A percentile compares a stretch with the other conserved stretches of the same genome.
phyloP scores from a whole-genome alignment of 2,888 invertebrate species.

The Cosmia pyralina region DNA sequence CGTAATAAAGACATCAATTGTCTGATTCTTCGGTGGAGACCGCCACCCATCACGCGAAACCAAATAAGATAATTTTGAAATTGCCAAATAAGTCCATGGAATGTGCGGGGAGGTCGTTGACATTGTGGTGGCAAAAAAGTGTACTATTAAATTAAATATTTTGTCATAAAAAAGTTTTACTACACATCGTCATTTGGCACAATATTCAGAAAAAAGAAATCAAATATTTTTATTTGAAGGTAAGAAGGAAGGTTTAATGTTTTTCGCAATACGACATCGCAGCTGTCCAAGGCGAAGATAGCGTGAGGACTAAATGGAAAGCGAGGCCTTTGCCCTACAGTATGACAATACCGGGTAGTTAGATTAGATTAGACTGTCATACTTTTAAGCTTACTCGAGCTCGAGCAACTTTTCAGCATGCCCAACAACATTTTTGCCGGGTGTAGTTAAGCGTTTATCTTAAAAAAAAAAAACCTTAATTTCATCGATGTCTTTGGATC shows the following conservation, averaged over 20 bases:
- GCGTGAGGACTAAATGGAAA: neutral
- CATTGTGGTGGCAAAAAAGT: slow-evolving; percentile 8
- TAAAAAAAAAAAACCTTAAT: too few relatives aligned
- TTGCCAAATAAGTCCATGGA: slow-evolving; percentile 26
- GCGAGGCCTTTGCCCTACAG: neutral
- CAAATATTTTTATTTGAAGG: neutral
- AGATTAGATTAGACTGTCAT: neutral
- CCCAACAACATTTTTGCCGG: too few relatives aligned
- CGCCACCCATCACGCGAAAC: slow-evolving; percentile 46
- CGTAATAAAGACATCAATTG: slow-evolving; percentile 16
- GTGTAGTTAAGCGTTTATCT: neutral
- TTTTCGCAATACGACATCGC: neutral
- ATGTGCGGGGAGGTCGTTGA: slow-evolving; percentile 38
- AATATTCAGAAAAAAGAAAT: neutral
- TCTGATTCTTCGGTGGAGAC: slow-evolving; percentile 10
- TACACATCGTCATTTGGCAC: neutral
- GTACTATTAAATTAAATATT: slow-evolving; percentile 25
- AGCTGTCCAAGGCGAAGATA: too few relatives aligned
- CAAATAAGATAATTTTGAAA: slow-evolving; percentile 35
- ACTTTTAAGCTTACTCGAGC: neutral
- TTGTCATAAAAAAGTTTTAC: slow-evolving; percentile 12
- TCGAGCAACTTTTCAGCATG: neutral
- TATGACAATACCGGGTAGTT: neutral
- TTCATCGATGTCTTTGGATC: too few relatives aligned
- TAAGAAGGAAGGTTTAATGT: too few relatives aligned